Conservation (phyloP, 1,140 invertebrate genomes). For the Neodiprion fabricii region DNA sequence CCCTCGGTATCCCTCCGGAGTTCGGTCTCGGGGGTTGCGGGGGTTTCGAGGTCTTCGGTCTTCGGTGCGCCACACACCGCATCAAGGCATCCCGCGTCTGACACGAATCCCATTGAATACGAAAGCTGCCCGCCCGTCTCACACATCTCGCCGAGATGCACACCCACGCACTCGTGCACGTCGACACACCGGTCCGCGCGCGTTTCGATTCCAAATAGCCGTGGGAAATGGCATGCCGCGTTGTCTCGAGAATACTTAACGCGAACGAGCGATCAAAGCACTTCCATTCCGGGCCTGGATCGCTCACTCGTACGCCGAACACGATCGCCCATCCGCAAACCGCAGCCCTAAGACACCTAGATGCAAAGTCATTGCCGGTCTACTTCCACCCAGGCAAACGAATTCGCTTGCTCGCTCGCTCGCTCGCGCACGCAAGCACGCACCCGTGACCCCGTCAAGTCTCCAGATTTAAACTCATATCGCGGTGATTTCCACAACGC, state of each 20-base stretch:
- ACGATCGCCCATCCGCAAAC: conserved; percentile 4
- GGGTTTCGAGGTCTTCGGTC: conserved; percentile 1
- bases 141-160: background rate
- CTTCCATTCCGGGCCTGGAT: background rate
- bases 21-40: background rate
- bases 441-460: background rate
- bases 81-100: background rate
- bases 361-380: background rate
- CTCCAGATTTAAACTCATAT: too few species aligned
- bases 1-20: background rate
- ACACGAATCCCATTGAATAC: background rate
- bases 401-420: too few species aligned
- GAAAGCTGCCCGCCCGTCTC: background rate
- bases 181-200: conserved; percentile 35
- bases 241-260: conserved; percentile 54
- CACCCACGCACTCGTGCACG: conserved; percentile 35
- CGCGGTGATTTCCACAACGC: too few species aligned
- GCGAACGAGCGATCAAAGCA: conserved; percentile 1
- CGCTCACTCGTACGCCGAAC: background rate
- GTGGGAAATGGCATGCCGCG: conserved; percentile 55
- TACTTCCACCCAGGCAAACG: background rate
- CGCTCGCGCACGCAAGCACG: background rate
- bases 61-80: conserved; percentile 1
- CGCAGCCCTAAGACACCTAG: background rate
- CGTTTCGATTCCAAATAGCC: conserved; percentile 54